These are phyloP conservation scores for Antechinus flavipes DNA, from an alignment of 2,113 vertebrate genomes.

Conservation along the genomic window DNA sequence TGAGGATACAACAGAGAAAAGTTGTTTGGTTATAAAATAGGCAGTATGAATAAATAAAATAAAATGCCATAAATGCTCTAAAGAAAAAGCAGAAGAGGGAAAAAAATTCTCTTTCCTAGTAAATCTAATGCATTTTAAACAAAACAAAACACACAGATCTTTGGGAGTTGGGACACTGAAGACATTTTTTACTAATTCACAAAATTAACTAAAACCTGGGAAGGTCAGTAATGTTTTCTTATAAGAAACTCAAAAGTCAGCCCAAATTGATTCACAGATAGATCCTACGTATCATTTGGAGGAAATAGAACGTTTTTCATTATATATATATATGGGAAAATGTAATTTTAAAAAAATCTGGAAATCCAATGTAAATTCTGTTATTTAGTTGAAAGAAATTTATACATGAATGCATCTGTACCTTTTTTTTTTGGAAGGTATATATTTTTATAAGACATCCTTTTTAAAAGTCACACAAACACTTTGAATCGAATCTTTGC, in stretches of 20 bases:
- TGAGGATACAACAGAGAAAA: constrained; percentile 75
- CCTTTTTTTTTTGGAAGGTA: no score
- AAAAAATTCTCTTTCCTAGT: neutral
- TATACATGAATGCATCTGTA: neutral
- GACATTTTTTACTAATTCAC: neutral
- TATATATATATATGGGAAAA: neutral
- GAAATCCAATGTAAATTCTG: neutral
- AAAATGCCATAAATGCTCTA: constrained; percentile 56
- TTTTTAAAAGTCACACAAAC: neutral
- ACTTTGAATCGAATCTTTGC: neutral
- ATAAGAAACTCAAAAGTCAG: neutral
- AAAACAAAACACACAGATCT: neutral
- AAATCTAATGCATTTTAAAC: constrained; percentile 34
- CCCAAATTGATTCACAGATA: neutral
- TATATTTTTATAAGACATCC: no score
- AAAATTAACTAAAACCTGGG: neutral
- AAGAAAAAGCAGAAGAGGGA: constrained; percentile 33
- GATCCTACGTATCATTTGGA: neutral
- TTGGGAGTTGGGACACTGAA: constrained; percentile 19
- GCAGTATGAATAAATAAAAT: constrained; percentile 60
- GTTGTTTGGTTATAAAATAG: constrained; percentile 59
- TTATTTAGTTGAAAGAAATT: neutral
- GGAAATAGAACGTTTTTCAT: neutral
- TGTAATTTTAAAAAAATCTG: neutral
- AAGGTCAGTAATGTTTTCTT: neutral